These are phyloP conservation scores for Paraplagusia blochii DNA, from an alignment of 2,113 vertebrate species.

Conservation along the genomic window DNA sequence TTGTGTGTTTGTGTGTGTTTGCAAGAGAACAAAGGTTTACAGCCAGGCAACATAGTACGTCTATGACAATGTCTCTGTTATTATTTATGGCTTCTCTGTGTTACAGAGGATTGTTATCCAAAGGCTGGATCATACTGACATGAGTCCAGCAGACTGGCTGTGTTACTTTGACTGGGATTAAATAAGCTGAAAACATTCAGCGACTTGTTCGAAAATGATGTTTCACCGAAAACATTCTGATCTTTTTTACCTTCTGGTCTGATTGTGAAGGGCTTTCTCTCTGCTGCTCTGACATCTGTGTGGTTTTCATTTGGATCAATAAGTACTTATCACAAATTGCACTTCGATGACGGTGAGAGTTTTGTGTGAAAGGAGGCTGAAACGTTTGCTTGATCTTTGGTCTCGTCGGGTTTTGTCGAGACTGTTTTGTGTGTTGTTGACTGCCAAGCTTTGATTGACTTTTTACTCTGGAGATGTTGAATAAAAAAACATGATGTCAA, in stretches of 20 bases:
- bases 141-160: constrained; percentile 6
- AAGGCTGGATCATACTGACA: constrained; percentile 18
- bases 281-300: constrained; percentile 13
- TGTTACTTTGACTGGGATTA: not conserved
- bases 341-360: constrained; percentile 1
- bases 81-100: constrained; percentile 39
- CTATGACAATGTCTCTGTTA: constrained; percentile 38
- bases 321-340: not conserved
- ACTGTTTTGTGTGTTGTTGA: constrained; percentile 9
- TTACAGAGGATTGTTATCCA: constrained; percentile 18
- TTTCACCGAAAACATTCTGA: not conserved
- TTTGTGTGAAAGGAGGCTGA: not conserved
- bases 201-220: not conserved
- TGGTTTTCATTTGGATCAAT: not conserved
- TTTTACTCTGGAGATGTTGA: constrained; percentile 23
- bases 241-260: not conserved
- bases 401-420: constrained; percentile 8
- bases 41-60: constrained; percentile 2
- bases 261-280: constrained; percentile 26
- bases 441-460: constrained; percentile 11
- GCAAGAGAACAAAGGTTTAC: constrained; percentile 4
- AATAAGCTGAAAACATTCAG: constrained; percentile 7
- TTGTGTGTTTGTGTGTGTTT: constrained; percentile 3
- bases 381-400: constrained; percentile 10
- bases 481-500: constrained; percentile 52